Percentiles rank a stretch among this genome's conserved stretches.
Evolutionary conservation across 2,888 invertebrate species (phyloP).

Genomic region (Drosophila multiciliata): DNA sequence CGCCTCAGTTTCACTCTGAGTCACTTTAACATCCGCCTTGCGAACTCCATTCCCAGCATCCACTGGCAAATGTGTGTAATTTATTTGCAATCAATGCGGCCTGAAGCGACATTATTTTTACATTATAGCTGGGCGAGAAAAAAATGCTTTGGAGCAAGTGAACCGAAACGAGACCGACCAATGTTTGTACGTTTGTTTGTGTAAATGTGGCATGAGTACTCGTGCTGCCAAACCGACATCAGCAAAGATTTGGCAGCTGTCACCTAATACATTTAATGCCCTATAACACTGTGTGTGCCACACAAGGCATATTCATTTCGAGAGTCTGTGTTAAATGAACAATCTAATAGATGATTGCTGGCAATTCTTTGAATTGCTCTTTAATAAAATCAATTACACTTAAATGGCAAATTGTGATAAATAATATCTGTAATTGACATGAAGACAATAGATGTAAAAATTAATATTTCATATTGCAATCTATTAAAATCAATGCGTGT

Average conservation of each 20-base stretch:
- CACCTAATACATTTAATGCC: conserved; percentile 57
- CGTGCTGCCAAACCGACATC: conserved; percentile 53
- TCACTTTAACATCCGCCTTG: conserved; percentile 20
- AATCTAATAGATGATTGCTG: conserved; percentile 2
- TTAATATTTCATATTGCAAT: background rate
- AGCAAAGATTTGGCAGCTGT: conserved; percentile 73
- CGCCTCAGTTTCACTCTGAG: conserved; percentile 19
- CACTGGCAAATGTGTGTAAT: conserved; percentile 67
- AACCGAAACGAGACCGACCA: conserved; percentile 4
- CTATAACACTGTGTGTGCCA: conserved; percentile 7
- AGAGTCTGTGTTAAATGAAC: background rate
- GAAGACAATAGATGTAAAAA: background rate
- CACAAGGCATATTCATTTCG: conserved; percentile 2
- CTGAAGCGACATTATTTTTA: conserved; percentile 75
- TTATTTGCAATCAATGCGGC: conserved; percentile 80
- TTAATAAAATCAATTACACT: background rate
- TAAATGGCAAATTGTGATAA: background rate
- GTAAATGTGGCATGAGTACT: conserved; percentile 24
- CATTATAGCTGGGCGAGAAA: conserved; percentile 59
- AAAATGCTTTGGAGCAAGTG: conserved; percentile 5
- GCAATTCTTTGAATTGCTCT: background rate
- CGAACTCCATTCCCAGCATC: background rate
- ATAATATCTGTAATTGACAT: background rate
- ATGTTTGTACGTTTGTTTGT: background rate
- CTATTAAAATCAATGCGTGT: too few species aligned